A percentile compares a stretch with the other conserved stretches of the same genome.
These are phyloP conservation scores for Ostrea edulis DNA, from an alignment of 1,140 invertebrate species.

Conservation along the genomic window DNA sequence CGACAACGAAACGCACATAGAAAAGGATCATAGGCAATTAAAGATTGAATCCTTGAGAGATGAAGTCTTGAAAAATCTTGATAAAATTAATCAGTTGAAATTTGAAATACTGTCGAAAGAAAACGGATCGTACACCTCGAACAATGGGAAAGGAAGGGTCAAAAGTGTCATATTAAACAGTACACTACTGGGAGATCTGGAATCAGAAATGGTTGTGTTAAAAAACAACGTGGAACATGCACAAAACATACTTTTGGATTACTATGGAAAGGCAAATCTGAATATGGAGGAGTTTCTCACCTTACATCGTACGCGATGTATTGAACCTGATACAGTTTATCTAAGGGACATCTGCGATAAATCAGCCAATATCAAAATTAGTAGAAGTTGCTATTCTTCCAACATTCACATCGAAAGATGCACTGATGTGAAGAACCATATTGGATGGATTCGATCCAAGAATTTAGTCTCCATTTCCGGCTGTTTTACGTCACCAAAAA, in stretches of 20 bases:
- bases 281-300: background rate
- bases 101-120: slow-evolving; percentile 9
- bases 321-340: background rate
- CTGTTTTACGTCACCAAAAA: slow-evolving; percentile 1
- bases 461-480: background rate
- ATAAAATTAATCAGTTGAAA: background rate
- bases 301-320: background rate
- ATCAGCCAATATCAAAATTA: background rate
- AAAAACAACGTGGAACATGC: background rate
- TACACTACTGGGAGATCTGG: background rate
- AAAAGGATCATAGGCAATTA: background rate
- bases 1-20: background rate
- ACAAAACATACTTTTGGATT: background rate
- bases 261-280: no score
- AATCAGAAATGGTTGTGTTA: background rate
- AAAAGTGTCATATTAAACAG: slow-evolving; percentile 13
- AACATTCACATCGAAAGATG: slow-evolving; percentile 11
- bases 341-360: background rate
- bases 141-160: background rate
- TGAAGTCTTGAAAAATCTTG: slow-evolving; percentile 1
- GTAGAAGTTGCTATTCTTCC: background rate
- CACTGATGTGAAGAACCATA: background rate
- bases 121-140: background rate
- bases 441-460: background rate
- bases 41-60: background rate